Percentiles rank a stretch among this genome's conserved stretches.
These are phyloP conservation scores for Eulemur rubriventer DNA, from an alignment of 2,797 vertebrate genomes.

Conservation along the genomic window DNA sequence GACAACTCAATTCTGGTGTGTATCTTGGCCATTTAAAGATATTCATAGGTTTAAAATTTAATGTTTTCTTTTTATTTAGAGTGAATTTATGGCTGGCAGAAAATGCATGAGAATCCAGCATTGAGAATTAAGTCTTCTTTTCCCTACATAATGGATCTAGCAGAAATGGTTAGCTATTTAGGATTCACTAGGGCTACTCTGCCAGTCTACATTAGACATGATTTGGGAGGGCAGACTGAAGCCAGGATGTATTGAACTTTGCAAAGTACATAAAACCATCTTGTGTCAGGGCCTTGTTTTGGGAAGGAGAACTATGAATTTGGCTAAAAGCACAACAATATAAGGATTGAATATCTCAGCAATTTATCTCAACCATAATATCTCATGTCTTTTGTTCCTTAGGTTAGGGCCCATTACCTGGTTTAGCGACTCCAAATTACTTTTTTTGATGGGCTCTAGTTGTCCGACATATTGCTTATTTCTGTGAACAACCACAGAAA, in stretches of 20 bases:
- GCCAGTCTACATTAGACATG: slow-evolving; percentile 27
- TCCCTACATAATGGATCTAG: slow-evolving; percentile 34
- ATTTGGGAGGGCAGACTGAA: background rate
- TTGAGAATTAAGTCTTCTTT: slow-evolving; percentile 53
- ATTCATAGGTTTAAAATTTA: slow-evolving; percentile 64
- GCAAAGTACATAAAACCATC: background rate
- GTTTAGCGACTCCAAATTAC: background rate
- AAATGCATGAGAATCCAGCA: slow-evolving; percentile 34
- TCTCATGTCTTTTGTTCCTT: background rate
- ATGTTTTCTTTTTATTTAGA: slow-evolving; percentile 61
- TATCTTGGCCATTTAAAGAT: slow-evolving; percentile 58
- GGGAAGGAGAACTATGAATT: slow-evolving; percentile 24
- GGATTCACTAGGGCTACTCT: background rate
- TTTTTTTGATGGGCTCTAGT: background rate
- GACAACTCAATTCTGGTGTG: slow-evolving; percentile 57
- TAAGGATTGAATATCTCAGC: background rate
- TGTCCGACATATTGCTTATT: background rate
- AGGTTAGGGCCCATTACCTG: background rate
- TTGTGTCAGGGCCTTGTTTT: background rate
- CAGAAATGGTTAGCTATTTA: slow-evolving; percentile 45
- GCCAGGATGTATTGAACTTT: background rate
- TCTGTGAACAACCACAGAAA: background rate
- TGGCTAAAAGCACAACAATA: background rate
- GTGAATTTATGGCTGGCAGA: slow-evolving; percentile 55
- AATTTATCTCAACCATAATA: background rate